Evolutionary conservation across 2,797 vertebrate species (phyloP).

Genomic region (Novumbra hubbsi): DNA sequence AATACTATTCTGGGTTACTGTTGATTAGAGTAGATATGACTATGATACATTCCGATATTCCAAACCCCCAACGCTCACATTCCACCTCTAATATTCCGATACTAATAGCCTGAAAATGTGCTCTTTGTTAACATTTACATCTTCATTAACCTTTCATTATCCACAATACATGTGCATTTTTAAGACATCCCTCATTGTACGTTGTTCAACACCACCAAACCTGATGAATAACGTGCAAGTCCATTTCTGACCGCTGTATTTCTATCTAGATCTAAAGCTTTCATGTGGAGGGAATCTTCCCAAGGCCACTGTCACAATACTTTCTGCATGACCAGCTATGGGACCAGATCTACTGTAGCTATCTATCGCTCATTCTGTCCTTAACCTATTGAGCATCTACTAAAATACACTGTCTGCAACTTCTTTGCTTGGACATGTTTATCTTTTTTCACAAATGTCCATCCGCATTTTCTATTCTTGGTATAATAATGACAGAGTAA

Average conservation of each 20-base stretch:
- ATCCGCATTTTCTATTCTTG: background rate
- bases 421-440: background rate
- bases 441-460: background rate
- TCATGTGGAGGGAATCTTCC: background rate
- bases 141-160: background rate
- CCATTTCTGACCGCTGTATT: background rate
- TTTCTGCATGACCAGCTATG: slow-evolving; percentile 1
- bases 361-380: background rate
- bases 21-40: slow-evolving; percentile 12
- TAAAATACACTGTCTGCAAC: background rate
- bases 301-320: slow-evolving; percentile 9
- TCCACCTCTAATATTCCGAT: background rate
- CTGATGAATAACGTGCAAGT: background rate
- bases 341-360: background rate
- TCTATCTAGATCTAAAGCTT: background rate
- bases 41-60: background rate
- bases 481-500: background rate
- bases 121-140: background rate
- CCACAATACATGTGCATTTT: background rate
- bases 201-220: background rate
- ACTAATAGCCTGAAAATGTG: background rate
- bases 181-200: background rate
- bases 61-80: too few relatives aligned
- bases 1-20: slow-evolving; percentile 19
- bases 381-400: background rate